A percentile compares a stretch with the other conserved stretches of the same genome.
phyloP scores from a whole-genome alignment of 2,888 invertebrate genomes.

The Hypena proboscidalis region DNA sequence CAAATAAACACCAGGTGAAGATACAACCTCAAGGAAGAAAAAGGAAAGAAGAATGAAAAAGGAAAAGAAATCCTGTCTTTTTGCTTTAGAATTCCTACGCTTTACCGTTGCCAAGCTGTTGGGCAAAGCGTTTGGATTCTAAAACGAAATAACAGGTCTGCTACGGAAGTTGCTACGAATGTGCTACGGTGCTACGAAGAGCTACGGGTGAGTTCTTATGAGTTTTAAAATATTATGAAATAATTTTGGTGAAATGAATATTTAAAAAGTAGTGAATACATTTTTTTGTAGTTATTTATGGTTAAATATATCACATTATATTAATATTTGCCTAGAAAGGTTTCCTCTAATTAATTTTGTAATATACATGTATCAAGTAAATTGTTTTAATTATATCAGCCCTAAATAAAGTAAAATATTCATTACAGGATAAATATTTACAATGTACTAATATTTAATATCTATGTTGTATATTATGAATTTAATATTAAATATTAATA shows the following conservation, averaged over 20 bases:
- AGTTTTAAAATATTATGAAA: too few species aligned
- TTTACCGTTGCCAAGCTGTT: conserved; percentile 91
- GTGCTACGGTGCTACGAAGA: conserved; percentile 14
- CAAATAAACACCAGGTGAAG: conserved; percentile 7
- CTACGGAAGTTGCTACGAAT: conserved; percentile 40
- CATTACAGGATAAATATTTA: too few species aligned
- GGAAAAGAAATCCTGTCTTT: conserved; percentile 63
- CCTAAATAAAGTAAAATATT: too few species aligned
- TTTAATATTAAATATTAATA: too few species aligned
- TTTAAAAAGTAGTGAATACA: too few species aligned
- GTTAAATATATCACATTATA: too few species aligned
- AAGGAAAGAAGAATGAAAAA: conserved; percentile 23
- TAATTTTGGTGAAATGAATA: too few species aligned
- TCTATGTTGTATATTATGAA: too few species aligned
- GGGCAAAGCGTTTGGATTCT: conserved; percentile 98
- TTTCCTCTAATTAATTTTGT: background rate
- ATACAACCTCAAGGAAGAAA: conserved; percentile 4
- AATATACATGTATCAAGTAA: background rate
- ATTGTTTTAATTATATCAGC: background rate
- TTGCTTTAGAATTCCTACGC: conserved; percentile 98
- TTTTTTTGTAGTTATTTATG: too few species aligned
- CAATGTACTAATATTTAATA: too few species aligned
- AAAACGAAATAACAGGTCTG: conserved; percentile 88
- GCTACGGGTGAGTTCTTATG: conserved; percentile 14
- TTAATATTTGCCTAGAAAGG: background rate